These are phyloP conservation scores for Eunapius fragilis DNA, from an alignment of 37 sponge, comb jelly and placozoan species.

Conservation along the genomic window DNA sequence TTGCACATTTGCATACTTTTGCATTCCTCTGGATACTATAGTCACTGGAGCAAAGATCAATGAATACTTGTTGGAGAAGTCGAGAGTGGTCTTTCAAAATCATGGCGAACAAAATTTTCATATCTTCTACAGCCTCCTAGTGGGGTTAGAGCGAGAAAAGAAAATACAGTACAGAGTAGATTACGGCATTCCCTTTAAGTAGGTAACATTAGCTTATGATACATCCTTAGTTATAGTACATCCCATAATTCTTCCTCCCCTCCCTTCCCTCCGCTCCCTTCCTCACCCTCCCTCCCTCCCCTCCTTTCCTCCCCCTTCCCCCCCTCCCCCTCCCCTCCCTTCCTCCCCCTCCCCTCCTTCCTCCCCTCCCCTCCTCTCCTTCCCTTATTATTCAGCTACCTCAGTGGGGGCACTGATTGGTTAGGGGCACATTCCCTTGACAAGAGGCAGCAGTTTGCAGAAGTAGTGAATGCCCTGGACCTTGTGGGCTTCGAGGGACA, in stretches of 20 bases:
- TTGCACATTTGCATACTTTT: not conserved
- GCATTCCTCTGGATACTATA: slow-evolving; percentile 1
- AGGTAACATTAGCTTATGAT: too few relatives aligned
- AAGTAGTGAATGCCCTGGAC: slow-evolving; percentile 73
- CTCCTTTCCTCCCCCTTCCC: not conserved
- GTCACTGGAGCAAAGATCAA: slow-evolving; percentile 85
- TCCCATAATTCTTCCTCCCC: too few relatives aligned
- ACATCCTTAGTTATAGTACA: too few relatives aligned
- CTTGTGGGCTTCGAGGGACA: slow-evolving; percentile 74
- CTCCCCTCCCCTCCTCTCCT: too few relatives aligned
- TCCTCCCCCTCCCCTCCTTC: not conserved
- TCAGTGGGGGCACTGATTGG: slow-evolving; percentile 31
- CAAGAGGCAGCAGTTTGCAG: slow-evolving; percentile 37
- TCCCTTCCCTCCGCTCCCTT: too few relatives aligned
- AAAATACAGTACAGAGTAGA: slow-evolving; percentile 14
- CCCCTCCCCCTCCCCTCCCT: not conserved
- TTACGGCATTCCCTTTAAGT: too few relatives aligned
- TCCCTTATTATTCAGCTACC: slow-evolving; percentile 61
- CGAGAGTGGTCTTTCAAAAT: slow-evolving; percentile 70
- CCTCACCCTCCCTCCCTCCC: too few relatives aligned
- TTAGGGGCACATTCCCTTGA: slow-evolving; percentile 5
- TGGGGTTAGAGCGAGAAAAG: slow-evolving; percentile 53
- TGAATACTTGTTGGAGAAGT: slow-evolving; percentile 86
- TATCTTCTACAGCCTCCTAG: slow-evolving; percentile 79
- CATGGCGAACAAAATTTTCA: slow-evolving; percentile 72